Evolutionary conservation across 2,113 vertebrate genomes (phyloP).

Genomic region (Oxyruncus cristatus): DNA sequence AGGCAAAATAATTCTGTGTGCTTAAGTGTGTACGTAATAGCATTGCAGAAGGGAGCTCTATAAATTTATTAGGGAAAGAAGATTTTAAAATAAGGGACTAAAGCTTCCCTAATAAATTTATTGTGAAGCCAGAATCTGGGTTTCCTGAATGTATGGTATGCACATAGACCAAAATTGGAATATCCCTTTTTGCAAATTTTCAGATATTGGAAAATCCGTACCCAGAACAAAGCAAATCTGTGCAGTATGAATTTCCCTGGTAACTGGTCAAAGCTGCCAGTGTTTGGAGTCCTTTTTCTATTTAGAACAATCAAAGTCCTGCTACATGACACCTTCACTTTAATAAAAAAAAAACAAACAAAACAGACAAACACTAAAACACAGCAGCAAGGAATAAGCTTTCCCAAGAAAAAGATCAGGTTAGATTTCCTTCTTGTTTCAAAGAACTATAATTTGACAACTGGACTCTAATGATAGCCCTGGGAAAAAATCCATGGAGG

Average conservation of each 20-base stretch:
- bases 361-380: not conserved
- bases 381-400: not conserved
- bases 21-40: not conserved
- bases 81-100: not conserved
- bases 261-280: accelerated
- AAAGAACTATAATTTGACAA: not conserved
- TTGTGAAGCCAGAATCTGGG: not conserved
- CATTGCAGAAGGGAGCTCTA: not conserved
- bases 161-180: not conserved
- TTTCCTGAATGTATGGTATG: not conserved
- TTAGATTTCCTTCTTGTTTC: not conserved
- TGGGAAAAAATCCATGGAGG: not conserved
- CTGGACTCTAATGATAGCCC: not conserved
- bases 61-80: not conserved
- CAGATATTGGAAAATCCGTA: not conserved
- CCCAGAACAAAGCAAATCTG: not conserved
- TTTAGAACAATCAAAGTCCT: not conserved
- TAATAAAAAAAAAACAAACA: not conserved
- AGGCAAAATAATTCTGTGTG: not conserved
- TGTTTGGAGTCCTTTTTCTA: not conserved
- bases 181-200: not conserved
- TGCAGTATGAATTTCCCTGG: not conserved
- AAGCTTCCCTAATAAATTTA: not conserved
- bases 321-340: not conserved
- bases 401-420: not conserved